phyloP scores from a whole-genome alignment of 2,113 vertebrate species.

The Mastomys coucha region DNA sequence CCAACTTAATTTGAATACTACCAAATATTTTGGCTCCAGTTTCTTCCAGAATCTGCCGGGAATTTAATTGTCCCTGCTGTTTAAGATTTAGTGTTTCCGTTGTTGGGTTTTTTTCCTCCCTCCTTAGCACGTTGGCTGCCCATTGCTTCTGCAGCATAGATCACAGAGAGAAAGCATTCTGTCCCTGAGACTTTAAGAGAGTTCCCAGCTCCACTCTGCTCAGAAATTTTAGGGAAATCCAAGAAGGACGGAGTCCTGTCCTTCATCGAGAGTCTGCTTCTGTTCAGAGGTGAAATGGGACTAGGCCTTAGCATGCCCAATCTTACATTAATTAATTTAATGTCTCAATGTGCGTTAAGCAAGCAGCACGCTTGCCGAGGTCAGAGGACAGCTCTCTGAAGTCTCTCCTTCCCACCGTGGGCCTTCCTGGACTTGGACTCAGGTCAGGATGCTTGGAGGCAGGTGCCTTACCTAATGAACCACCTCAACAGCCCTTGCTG shows the following conservation, averaged over 20 bases:
- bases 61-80: background rate
- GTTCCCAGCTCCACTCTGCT: background rate
- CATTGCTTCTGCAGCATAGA: background rate
- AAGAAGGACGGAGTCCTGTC: accelerated
- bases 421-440: background rate
- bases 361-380: background rate
- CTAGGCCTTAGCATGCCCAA: background rate
- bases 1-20: background rate
- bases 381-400: background rate
- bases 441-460: no score
- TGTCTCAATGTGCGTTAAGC: background rate
- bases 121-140: background rate
- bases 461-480: background rate
- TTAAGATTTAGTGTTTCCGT: background rate
- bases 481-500: background rate
- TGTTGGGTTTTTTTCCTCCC: background rate
- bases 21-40: background rate
- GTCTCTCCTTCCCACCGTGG: no score
- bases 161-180: background rate
- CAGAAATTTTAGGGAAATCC: background rate
- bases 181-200: background rate
- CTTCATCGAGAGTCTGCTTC: accelerated
- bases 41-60: background rate
- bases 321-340: background rate
- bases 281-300: background rate